A percentile compares a stretch with the other conserved stretches of the same genome.
Evolutionary conservation across 2,113 vertebrate genomes (phyloP).

Genomic region (Galemys pyrenaicus): DNA sequence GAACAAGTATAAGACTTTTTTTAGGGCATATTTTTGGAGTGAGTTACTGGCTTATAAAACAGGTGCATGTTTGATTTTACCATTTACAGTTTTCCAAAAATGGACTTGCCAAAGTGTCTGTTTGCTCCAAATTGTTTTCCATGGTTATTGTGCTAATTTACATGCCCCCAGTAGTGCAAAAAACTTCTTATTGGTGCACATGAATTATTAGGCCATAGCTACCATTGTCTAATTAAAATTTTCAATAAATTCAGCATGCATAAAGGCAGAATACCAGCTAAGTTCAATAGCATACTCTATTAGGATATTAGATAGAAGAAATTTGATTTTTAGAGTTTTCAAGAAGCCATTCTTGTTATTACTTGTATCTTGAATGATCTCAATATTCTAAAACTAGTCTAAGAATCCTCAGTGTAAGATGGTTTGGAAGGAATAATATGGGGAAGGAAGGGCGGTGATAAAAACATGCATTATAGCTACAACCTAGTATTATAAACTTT

Average conservation of each 20-base stretch:
- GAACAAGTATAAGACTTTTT: not conserved
- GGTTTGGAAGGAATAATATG: not conserved
- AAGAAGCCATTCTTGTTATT: not conserved
- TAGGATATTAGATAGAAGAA: not conserved
- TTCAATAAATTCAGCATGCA: not conserved
- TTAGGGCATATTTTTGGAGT: not conserved
- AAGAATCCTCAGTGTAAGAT: not conserved
- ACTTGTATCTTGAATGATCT: not conserved
- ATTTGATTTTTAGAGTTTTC: constrained; percentile 34
- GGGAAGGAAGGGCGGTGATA: not conserved
- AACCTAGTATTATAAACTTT: not conserved
- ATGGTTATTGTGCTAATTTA: not conserved
- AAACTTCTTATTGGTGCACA: not conserved
- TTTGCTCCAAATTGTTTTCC: not conserved
- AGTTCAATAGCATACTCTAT: not conserved
- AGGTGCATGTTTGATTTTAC: not conserved
- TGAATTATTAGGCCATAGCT: not conserved
- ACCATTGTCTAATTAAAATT: not conserved
- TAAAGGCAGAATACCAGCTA: not conserved
- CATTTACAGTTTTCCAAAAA: not conserved
- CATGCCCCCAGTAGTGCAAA: not conserved
- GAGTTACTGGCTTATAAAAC: not conserved
- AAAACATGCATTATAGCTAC: constrained; percentile 4
- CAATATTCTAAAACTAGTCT: not conserved
- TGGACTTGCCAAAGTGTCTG: not conserved